Evolutionary conservation across 2,888 invertebrate genomes (phyloP).

Genomic region (Papilio protenor): DNA sequence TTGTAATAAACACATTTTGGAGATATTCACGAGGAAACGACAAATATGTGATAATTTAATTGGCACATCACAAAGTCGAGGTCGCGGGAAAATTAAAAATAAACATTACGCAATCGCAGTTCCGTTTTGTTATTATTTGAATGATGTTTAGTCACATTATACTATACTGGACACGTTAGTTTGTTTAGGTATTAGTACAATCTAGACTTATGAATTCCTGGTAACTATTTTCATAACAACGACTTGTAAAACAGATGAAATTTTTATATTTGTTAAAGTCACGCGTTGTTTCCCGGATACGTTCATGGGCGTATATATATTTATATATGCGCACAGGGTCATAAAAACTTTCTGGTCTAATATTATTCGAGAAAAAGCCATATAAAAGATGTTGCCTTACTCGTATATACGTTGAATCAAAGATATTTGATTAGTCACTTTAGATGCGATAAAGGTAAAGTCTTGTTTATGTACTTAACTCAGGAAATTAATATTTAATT

Average conservation of each 20-base stretch:
- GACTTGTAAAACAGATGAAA: neutral
- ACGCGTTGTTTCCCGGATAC: neutral
- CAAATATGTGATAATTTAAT: slow-evolving; percentile 71
- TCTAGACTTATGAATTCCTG: slow-evolving; percentile 29
- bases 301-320: neutral
- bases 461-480: neutral
- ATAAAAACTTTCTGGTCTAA: neutral
- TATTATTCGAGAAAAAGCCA: neutral
- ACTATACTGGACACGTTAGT: slow-evolving; percentile 47
- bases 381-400: neutral
- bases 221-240: neutral
- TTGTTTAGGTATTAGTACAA: slow-evolving; percentile 46
- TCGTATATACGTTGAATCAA: neutral
- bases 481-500: neutral
- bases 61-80: slow-evolving; percentile 65
- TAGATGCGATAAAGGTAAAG: neutral
- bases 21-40: slow-evolving; percentile 56
- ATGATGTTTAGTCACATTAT: slow-evolving; percentile 45
- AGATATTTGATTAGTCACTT: neutral
- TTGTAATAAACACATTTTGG: slow-evolving; percentile 49
- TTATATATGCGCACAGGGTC: neutral
- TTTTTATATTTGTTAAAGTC: neutral
- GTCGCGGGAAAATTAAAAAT: slow-evolving; percentile 63
- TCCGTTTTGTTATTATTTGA: slow-evolving; percentile 61
- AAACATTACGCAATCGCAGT: slow-evolving; percentile 65